phyloP scores from a whole-genome alignment of 2,888 invertebrate species.

The Noctua fimbriata region DNA sequence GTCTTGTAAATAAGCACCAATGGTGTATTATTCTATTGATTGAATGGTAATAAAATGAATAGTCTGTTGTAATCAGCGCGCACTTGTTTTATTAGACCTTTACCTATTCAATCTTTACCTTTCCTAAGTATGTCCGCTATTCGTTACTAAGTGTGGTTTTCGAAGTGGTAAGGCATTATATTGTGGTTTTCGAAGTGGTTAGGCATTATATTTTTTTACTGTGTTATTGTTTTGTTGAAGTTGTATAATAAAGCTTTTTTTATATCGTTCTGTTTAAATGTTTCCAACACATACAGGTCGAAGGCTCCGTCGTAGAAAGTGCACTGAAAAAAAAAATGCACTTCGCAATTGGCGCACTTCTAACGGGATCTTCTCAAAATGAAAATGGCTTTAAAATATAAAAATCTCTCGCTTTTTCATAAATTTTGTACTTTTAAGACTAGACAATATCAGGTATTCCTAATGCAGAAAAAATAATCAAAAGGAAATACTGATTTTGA shows the following conservation, averaged over 20 bases:
- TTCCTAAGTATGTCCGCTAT: conserved; percentile 61
- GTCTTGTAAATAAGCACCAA: conserved; percentile 89
- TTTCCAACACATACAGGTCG: too few relatives aligned
- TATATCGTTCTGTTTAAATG: conserved; percentile 20
- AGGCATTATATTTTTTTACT: conserved; percentile 62
- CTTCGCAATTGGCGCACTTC: too few relatives aligned
- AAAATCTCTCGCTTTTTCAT: too few relatives aligned
- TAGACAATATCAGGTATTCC: too few relatives aligned
- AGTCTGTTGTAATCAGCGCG: conserved; percentile 86
- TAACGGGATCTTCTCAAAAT: too few relatives aligned
- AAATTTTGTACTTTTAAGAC: too few relatives aligned
- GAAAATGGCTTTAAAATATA: too few relatives aligned
- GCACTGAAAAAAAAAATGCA: too few relatives aligned
- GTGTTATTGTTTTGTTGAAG: conserved; percentile 66
- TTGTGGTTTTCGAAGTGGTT: conserved; percentile 52
- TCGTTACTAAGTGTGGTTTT: conserved; percentile 61
- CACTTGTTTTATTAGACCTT: conserved; percentile 80
- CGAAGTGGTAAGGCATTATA: conserved; percentile 34
- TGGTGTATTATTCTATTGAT: conserved; percentile 85
- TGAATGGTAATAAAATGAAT: conserved; percentile 88
- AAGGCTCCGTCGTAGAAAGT: too few relatives aligned
- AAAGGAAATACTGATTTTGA: too few relatives aligned
- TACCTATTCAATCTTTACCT: conserved; percentile 26
- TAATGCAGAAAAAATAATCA: too few relatives aligned
- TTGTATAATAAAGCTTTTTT: conserved; percentile 70